These are phyloP conservation scores for Ectropis crepuscularia DNA, from an alignment of 2,888 invertebrate genomes.

Conservation along the genomic window DNA sequence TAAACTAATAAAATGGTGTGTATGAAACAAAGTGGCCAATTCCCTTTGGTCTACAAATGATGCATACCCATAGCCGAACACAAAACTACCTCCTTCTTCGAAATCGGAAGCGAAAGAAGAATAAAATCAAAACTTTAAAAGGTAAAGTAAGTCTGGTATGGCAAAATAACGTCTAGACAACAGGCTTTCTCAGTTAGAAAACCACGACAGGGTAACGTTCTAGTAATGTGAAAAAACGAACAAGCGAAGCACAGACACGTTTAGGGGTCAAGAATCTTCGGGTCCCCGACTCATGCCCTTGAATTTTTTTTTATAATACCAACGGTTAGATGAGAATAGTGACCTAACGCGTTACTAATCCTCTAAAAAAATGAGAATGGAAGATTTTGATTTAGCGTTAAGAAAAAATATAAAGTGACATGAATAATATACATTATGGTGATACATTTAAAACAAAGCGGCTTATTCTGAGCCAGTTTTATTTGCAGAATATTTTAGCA, in stretches of 20 bases:
- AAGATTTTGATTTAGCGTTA: slow-evolving; percentile 12
- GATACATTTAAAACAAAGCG: no score
- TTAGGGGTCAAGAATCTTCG: slow-evolving; percentile 76
- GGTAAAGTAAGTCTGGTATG: not conserved
- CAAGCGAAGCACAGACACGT: slow-evolving; percentile 52
- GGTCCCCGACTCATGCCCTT: slow-evolving; percentile 77
- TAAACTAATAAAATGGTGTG: no score
- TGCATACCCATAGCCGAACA: no score
- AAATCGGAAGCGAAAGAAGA: no score
- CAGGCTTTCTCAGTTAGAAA: slow-evolving; percentile 29
- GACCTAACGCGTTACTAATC: slow-evolving; percentile 42
- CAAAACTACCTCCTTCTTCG: no score
- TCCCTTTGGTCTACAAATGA: no score
- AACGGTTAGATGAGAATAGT: slow-evolving; percentile 54
- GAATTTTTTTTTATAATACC: slow-evolving; percentile 65
- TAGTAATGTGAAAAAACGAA: slow-evolving; percentile 48
- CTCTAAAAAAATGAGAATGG: slow-evolving; percentile 41
- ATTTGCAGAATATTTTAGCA: no score
- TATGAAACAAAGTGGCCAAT: no score
- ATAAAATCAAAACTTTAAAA: not conserved
- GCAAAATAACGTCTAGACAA: slow-evolving; percentile 24
- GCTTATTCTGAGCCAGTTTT: no score
- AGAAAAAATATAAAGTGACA: not conserved
- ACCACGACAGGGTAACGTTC: slow-evolving; percentile 50
- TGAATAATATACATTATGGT: not conserved